phyloP scores from a whole-genome alignment of 23 tunicate genomes.

The Oikopleura dioica region DNA sequence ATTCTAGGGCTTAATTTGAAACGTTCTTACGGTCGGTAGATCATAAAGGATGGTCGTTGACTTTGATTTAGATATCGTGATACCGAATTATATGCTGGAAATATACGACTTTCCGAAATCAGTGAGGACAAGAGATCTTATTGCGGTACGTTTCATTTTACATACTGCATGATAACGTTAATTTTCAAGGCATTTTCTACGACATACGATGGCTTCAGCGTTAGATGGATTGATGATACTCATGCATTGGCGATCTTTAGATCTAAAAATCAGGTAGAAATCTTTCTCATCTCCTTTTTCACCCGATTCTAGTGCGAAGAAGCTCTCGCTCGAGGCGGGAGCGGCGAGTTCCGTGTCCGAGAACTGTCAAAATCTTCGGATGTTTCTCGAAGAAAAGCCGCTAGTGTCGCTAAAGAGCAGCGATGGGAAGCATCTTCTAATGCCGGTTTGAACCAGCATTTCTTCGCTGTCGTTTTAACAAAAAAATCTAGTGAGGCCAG shows the following conservation, averaged over 20 bases:
- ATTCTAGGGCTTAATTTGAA: neutral
- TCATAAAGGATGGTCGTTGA: too few relatives aligned
- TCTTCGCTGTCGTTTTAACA: neutral
- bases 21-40: constrained; percentile 14
- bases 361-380: neutral
- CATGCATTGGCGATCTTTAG: neutral
- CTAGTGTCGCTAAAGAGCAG: neutral
- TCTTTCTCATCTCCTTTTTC: neutral
- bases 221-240: neutral
- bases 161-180: neutral
- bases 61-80: constrained; percentile 5
- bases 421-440: neutral
- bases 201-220: neutral
- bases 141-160: neutral
- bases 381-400: neutral
- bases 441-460: neutral
- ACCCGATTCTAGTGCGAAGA: neutral
- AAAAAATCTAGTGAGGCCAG: neutral
- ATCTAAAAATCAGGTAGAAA: neutral
- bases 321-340: neutral
- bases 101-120: constrained; percentile 8
- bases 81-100: constrained; percentile 3
- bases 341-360: neutral
- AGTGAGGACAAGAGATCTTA: neutral
- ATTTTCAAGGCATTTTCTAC: neutral